Base-by-base conservation (phyloP, 2,113 vertebrate genomes). In the Chlorodrepanis virens region DNA sequence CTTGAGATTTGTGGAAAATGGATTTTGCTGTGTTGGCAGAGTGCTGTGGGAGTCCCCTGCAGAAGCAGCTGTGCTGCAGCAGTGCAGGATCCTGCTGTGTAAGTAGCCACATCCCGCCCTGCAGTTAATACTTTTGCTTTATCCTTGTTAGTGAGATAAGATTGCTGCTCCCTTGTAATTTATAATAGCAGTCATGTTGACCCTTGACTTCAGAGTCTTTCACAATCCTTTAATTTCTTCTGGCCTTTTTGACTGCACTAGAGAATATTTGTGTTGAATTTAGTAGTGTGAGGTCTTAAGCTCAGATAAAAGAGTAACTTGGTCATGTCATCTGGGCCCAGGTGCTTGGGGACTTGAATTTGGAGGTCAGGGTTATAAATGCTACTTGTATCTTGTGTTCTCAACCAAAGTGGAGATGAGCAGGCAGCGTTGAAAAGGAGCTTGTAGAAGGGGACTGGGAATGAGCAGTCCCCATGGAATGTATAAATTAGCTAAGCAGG, bases 311-410 rank as follows among this genome's bases (percentile, higher is more conserved):
- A 82, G 29, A 75, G 4, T 47, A 42, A 12, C 11, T 60, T 52
- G 44, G 10, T 52, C 24, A 5, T 10, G 24, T 74, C 67, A 67
- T 15, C 33, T 29, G 35, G 29, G 11, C 49, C 27, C 7, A 35
- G 6, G 37, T 50, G 12, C 39, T 59, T 31, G 60, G 59, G 33
- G 18, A 47, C 40, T 61, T 72, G 45, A 39, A 35, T 88, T 64
- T 59, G 44, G 65, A 83, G 14, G n/a, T 42, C 49, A 25, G 5
- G 69, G 33, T 64, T 64, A 23, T 1, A 72, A 67, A 52, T 31
- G 2, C 22, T 49, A 0, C 8, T 81, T 2, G 1, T n/a, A 10
- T 54, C n/a, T 76, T 17, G 15, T 5, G 14, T 69, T 56, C 28
- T 77, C 11, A 35, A 0, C 28, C 17, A 8, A 28, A 44, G 15